Base-by-base conservation (phyloP, 2,888 invertebrate genomes). In the Cephalotes varians region DNA sequence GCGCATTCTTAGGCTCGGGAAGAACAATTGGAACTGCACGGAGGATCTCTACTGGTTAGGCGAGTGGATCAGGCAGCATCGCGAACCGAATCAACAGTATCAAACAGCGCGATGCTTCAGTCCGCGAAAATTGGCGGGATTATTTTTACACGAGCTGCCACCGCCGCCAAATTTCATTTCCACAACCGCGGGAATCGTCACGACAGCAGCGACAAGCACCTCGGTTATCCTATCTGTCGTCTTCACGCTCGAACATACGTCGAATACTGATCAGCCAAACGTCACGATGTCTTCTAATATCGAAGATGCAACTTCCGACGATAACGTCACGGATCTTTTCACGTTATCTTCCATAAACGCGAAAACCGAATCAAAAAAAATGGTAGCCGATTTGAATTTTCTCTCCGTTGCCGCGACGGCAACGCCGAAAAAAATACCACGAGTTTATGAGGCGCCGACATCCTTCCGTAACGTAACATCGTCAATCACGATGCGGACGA, bases 21-120 rank as follows among this genome's bases (percentile, higher is more conserved):
- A 96, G 6, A 98, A 98, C 93, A 95, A 96, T 34, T 96, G 97
- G 94, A 96, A 97, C 91, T 98, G 98, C 93, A 96, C 95, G 65
- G 92, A 84, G 6, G 95, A 96, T 40, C 95, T 96, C 83, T 94
- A 96, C 85, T 97, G 97, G 97, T 92, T 97, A 0, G 96, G 96
- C 40, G 95, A 96, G 83, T 97, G 97, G 97, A 95, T 97, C 95
- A 95, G 95, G 54, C 94, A 95, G 37, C 95, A 95, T 84, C 93
- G 95, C 47, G 95, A 95, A 47, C 91, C 92, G 31, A 74, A 83
- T 28, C 65, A 86, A 69, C 62, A 72, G 28, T 37, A 85, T 3
- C 93, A 94, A 80, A 94, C 89, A 44, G 92, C 91, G 10, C 91
- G 85, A 80, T 94, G 94, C 81, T 77, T 73, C 28, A 64, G 69